Evolutionary conservation across 1,140 invertebrate species (phyloP).

Genomic region (Camponotus pennsylvanicus): DNA sequence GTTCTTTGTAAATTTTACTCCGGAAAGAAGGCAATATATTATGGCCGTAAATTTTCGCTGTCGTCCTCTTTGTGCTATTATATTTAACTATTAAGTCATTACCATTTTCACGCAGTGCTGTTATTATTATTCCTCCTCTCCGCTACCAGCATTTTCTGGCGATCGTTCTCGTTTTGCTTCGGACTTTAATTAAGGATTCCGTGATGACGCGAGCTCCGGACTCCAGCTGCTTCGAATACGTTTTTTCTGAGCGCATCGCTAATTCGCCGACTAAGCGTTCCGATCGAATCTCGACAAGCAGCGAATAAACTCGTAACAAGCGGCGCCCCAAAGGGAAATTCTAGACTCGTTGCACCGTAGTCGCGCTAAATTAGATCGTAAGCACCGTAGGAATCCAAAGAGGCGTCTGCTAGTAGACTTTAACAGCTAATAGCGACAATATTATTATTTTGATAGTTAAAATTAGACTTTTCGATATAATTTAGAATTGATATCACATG

Average conservation of each 20-base stretch:
- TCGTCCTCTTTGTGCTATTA: slow-evolving; percentile 29
- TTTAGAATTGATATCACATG: not conserved
- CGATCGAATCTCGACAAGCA: slow-evolving; percentile 54
- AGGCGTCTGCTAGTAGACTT: not conserved
- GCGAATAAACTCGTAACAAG: slow-evolving; percentile 59
- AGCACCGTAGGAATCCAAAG: slow-evolving; percentile 8
- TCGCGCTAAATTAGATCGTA: slow-evolving; percentile 42
- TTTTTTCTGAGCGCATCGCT: slow-evolving; percentile 60
- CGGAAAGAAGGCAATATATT: not conserved
- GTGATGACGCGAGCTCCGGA: slow-evolving; percentile 44
- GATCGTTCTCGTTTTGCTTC: slow-evolving; percentile 52
- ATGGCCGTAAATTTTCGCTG: not conserved
- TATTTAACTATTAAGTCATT: slow-evolving; percentile 57
- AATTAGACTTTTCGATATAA: not conserved
- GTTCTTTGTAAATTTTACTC: not conserved
- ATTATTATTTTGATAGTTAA: slow-evolving; percentile 1
- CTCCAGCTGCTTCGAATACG: slow-evolving; percentile 60
- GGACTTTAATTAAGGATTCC: slow-evolving; percentile 62
- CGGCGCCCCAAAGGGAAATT: slow-evolving; percentile 44
- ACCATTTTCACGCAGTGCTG: slow-evolving; percentile 49
- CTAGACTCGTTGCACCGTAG: slow-evolving; percentile 42
- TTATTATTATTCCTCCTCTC: slow-evolving; percentile 31
- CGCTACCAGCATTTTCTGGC: not conserved
- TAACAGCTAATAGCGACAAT: not conserved
- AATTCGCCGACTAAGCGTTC: slow-evolving; percentile 62